Conservation (phyloP, 2,113 vertebrate genomes). For the Cyanistes caeruleus region DNA sequence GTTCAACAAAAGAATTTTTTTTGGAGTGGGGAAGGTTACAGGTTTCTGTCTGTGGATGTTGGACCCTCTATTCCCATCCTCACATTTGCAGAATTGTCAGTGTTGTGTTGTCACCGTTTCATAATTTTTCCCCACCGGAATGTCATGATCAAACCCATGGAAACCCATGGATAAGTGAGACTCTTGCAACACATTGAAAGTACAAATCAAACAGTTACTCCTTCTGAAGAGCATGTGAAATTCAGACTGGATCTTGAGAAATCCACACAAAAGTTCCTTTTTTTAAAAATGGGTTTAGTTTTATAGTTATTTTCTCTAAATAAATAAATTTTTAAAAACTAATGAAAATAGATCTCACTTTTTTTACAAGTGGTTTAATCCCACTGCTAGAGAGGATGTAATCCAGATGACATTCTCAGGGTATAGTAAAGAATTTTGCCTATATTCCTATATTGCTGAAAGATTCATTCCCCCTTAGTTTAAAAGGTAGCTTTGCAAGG, state of each 20-base stretch:
- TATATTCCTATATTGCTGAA: constrained; percentile 56
- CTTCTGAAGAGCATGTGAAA: constrained; percentile 54
- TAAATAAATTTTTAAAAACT: neutral
- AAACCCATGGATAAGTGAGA: neutral
- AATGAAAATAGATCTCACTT: constrained; percentile 48
- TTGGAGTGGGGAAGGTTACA: fast-evolving
- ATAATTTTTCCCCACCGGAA: neutral
- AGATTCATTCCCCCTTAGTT: constrained; percentile 4
- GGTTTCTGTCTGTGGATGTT: neutral
- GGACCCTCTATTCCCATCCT: neutral
- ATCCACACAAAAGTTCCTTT: constrained; percentile 11
- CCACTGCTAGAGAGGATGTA: constrained; percentile 42
- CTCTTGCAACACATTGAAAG: constrained; percentile 25
- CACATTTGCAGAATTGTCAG: neutral
- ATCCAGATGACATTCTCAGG: constrained; percentile 61
- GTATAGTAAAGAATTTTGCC: constrained; percentile 21
- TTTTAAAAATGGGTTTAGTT: neutral
- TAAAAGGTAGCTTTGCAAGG: neutral
- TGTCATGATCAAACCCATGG: neutral
- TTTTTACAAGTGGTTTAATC: constrained; percentile 71
- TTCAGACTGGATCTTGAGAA: constrained; percentile 25
- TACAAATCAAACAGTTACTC: constrained; percentile 15
- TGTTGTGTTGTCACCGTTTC: neutral
- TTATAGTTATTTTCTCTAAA: constrained; percentile 35
- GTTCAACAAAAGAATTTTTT: neutral